A percentile compares a stretch with the other conserved stretches of the same genome.
Evolutionary conservation across 53 echinoderm and acorn worm species (phyloP).

Genomic region (Stichopus horrens): DNA sequence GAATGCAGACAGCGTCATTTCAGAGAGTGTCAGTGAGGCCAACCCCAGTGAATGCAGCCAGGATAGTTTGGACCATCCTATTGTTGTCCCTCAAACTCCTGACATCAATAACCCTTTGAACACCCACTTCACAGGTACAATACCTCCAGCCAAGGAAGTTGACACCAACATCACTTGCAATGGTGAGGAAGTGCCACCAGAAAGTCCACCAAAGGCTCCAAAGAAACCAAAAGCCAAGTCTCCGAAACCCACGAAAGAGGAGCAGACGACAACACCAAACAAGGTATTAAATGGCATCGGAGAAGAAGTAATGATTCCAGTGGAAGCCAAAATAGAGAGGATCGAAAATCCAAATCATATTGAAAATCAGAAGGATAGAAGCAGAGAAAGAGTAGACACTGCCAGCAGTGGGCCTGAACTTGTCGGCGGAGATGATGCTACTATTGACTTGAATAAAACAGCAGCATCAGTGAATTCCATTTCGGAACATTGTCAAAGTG

Average conservation of each 20-base stretch:
- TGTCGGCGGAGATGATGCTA: conserved; percentile 33
- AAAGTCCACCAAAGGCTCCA: conserved; percentile 8
- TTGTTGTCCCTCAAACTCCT: conserved; percentile 13
- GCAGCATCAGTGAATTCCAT: neutral
- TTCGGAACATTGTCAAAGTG: neutral
- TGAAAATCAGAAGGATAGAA: conserved; percentile 9
- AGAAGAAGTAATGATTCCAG: conserved; percentile 34
- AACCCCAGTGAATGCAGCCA: conserved; percentile 29
- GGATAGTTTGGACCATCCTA: conserved; percentile 29
- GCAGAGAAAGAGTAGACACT: neutral
- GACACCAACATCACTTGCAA: conserved; percentile 2
- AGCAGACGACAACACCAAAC: neutral
- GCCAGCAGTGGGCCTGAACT: neutral
- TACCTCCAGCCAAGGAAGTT: neutral
- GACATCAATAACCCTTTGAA: conserved; percentile 35
- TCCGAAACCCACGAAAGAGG: conserved; percentile 1
- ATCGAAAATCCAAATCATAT: conserved; percentile 53
- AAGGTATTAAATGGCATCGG: conserved; percentile 39
- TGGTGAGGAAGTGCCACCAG: neutral
- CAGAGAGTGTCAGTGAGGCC: conserved; percentile 24
- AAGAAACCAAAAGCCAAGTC: neutral
- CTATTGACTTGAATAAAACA: conserved; percentile 5
- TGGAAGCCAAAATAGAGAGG: conserved; percentile 48
- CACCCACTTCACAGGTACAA: neutral
- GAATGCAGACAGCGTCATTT: neutral